Percentiles rank a stretch among this genome's conserved stretches.
phyloP scores from a whole-genome alignment of 92 coral and sea anemone genomes.

The Meandrina meandrites region DNA sequence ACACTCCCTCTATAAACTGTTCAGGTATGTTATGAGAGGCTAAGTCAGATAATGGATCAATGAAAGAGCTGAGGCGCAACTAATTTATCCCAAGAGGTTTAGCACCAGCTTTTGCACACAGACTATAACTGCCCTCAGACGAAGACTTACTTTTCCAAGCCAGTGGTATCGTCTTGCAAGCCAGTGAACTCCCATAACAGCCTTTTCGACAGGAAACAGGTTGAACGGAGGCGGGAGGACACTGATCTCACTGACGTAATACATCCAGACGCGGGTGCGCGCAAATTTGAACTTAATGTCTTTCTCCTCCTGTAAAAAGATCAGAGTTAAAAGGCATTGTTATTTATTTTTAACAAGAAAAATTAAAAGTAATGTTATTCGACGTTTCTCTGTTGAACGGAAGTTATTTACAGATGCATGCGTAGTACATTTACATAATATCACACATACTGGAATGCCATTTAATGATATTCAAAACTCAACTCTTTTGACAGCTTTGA shows the following conservation, averaged over 20 bases:
- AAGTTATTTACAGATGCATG: too few relatives aligned
- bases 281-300: constrained; percentile 80
- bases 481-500: too few relatives aligned
- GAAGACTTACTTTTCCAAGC: constrained; percentile 3
- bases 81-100: too few relatives aligned
- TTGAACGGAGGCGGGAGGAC: constrained; percentile 80
- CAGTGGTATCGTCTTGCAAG: constrained; percentile 18
- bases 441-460: too few relatives aligned
- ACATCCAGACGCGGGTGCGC: constrained; percentile 85
- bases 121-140: background rate
- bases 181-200: constrained; percentile 7
- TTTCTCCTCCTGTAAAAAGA: constrained; percentile 64
- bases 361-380: too few relatives aligned
- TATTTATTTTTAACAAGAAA: too few relatives aligned
- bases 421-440: too few relatives aligned
- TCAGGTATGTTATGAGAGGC: too few relatives aligned
- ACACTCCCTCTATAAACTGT: too few relatives aligned
- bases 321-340: background rate
- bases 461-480: too few relatives aligned
- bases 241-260: constrained; percentile 79
- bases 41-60: background rate
- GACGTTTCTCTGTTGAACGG: too few relatives aligned
- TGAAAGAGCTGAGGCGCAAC: too few relatives aligned
- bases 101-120: background rate
- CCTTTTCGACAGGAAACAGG: constrained; percentile 63